Evolutionary conservation across 1,140 invertebrate species (phyloP).

Genomic region (Belonocnema kinseyi): DNA sequence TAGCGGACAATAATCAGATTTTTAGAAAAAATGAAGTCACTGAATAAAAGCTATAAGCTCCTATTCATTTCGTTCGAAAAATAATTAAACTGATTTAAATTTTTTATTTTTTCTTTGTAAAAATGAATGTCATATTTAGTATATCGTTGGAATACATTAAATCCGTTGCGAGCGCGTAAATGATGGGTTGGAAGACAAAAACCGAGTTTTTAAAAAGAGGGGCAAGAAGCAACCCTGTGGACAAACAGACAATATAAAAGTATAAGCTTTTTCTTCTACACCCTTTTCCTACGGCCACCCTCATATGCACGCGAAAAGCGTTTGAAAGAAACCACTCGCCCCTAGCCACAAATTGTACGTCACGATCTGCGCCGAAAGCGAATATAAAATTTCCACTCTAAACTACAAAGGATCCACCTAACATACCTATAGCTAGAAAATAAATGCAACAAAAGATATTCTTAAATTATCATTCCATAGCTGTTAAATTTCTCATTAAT

Average conservation of each 20-base stretch:
- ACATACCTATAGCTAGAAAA: too few relatives aligned
- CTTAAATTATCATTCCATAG: too few relatives aligned
- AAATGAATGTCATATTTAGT: too few relatives aligned
- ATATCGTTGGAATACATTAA: neutral
- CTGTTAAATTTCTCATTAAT: too few relatives aligned
- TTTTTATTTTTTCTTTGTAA: too few relatives aligned
- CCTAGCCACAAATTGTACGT: slow-evolving; percentile 57
- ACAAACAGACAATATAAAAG: slow-evolving; percentile 52
- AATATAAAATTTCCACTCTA: slow-evolving; percentile 54
- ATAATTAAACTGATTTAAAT: too few relatives aligned
- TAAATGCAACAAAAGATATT: too few relatives aligned
- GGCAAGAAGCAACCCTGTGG: slow-evolving; percentile 43
- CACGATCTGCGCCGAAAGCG: slow-evolving; percentile 58
- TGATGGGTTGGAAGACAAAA: slow-evolving; percentile 15
- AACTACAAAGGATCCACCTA: neutral
- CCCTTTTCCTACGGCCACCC: slow-evolving; percentile 56
- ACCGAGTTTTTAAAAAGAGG: slow-evolving; percentile 7
- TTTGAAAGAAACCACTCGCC: slow-evolving; percentile 57
- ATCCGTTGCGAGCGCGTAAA: neutral
- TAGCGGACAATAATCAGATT: too few relatives aligned
- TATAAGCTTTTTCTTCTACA: slow-evolving; percentile 57
- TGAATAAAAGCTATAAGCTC: too few relatives aligned
- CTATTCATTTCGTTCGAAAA: too few relatives aligned
- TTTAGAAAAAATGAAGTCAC: too few relatives aligned
- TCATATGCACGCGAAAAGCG: slow-evolving; percentile 56